Evolutionary conservation across 2,888 invertebrate genomes (phyloP), one percentile per base, ranked within the genome.

Genomic region (Branchinecta sandiegonensis): DNA sequence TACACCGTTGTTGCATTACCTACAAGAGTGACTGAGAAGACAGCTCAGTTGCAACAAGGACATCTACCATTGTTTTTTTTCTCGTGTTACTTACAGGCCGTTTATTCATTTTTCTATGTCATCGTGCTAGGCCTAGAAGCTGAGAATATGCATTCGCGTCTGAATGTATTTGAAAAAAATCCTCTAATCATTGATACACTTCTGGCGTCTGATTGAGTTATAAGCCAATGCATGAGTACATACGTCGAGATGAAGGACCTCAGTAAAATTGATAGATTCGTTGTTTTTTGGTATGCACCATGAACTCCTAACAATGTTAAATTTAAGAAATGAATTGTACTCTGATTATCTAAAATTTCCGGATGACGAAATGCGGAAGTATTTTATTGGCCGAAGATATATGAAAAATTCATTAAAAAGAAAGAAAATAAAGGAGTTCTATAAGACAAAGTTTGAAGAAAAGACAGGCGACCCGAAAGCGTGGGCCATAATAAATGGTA

Each of bases 181-280:
- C 50, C 50, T 50, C 50, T 50, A 13, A 50, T 50, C 13, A 50
- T 50, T 50, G 50, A 50, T 50, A 50, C 50, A n/a, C 2, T 50
- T 50, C 50, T 50, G 2, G 50, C 50, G n/a, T 50, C n/a, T 50
- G 50, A 50, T 50, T 50, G 50, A 50, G 50, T 50, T 50, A 50
- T 50, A 1, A 13, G 50, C 50, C n/a, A n/a, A n/a, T n/a, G n/a
- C n/a, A n/a, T n/a, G n/a, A n/a, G 50, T 50, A 50, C 50, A 13
- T 48, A 48, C n/a, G 50, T 50, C 50, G 50, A 50, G 50, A 50
- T 50, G 50, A 1, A 13, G 13, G 50, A n/a, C 13, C 50, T 50
- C n/a, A n/a, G 50, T 50, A 50, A 50, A 50, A 13, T 50, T 50
- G 50, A n/a, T 50, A 50, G 50, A 13, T 50, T 3, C 13, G 50